These are phyloP conservation scores for Phallusia fumigata DNA, from an alignment of 23 tunicate genomes.

Conservation along the genomic window DNA sequence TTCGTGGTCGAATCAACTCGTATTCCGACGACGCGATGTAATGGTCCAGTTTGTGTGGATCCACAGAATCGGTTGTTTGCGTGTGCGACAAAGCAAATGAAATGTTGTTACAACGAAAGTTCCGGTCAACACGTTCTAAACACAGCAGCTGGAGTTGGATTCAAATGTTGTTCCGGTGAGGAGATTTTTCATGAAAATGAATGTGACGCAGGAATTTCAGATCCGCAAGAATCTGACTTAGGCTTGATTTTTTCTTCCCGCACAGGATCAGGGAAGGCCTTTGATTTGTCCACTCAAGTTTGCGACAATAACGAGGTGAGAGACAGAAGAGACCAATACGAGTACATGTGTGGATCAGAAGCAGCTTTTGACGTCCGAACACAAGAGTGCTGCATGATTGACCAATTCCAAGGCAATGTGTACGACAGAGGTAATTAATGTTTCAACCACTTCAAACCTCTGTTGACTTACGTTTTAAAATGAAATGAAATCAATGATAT, in stretches of 20 bases:
- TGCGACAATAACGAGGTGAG: slow-evolving; percentile 19
- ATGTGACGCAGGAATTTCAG: too few species aligned
- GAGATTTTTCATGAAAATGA: too few species aligned
- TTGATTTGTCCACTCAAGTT: not conserved
- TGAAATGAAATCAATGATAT: too few species aligned
- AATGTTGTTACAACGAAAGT: not conserved
- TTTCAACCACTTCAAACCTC: too few species aligned
- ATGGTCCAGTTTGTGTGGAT: not conserved
- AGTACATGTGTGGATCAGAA: not conserved
- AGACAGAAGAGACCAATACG: not conserved
- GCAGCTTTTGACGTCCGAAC: not conserved
- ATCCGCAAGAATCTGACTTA: too few species aligned
- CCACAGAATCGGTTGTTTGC: not conserved
- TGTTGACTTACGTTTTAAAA: too few species aligned
- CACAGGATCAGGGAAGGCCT: not conserved
- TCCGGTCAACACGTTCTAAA: not conserved
- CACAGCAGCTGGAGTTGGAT: not conserved
- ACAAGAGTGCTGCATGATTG: not conserved
- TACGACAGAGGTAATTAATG: not conserved
- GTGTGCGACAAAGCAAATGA: not conserved
- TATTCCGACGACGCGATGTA: not conserved
- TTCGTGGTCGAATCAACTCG: not conserved
- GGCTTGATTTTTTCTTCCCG: too few species aligned
- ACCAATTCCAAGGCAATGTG: not conserved
- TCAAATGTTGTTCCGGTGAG: not conserved